Conservation (phyloP, 37 sponge, comb jelly and placozoan genomes). For the Axinella damicornis region DNA sequence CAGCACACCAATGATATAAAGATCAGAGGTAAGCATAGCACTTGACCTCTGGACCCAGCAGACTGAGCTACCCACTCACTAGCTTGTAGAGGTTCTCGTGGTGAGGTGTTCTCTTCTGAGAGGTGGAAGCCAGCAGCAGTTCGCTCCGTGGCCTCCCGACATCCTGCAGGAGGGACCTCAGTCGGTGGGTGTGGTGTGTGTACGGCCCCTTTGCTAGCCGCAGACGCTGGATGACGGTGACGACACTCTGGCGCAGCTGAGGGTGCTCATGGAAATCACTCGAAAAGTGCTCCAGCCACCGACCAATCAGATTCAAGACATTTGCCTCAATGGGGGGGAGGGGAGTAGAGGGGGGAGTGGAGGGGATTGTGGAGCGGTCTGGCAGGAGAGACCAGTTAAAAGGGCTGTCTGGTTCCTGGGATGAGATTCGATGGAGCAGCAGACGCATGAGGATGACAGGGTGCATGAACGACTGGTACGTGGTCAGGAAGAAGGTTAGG, state of each 20-base stretch:
- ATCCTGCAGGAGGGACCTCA: constrained; percentile 50
- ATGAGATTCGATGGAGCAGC: constrained; percentile 72
- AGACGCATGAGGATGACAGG: constrained; percentile 85
- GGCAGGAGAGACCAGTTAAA: constrained; percentile 45
- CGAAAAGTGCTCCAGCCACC: constrained; percentile 62
- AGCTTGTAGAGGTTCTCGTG: constrained; percentile 80
- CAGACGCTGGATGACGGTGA: constrained; percentile 25
- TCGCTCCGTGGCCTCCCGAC: constrained; percentile 15
- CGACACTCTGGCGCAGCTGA: constrained; percentile 5
- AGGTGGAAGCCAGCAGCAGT: not conserved
- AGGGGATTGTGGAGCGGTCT: not conserved
- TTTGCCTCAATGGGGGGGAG: constrained; percentile 19
- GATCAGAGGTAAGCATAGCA: no score
- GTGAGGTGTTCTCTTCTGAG: constrained; percentile 49
- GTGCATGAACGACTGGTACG: constrained; percentile 78
- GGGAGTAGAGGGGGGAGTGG: not conserved
- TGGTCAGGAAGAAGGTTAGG: constrained; percentile 78
- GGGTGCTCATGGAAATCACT: constrained; percentile 54
- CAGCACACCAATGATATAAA: no score
- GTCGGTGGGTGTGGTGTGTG: constrained; percentile 42
- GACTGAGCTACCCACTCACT: no score
- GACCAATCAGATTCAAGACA: constrained; percentile 62
- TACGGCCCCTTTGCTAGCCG: constrained; percentile 63
- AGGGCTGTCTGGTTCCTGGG: constrained; percentile 8
- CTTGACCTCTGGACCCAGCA: no score